Evolutionary conservation across 2,888 invertebrate species (phyloP).

Genomic region (Alloplasta piceator): DNA sequence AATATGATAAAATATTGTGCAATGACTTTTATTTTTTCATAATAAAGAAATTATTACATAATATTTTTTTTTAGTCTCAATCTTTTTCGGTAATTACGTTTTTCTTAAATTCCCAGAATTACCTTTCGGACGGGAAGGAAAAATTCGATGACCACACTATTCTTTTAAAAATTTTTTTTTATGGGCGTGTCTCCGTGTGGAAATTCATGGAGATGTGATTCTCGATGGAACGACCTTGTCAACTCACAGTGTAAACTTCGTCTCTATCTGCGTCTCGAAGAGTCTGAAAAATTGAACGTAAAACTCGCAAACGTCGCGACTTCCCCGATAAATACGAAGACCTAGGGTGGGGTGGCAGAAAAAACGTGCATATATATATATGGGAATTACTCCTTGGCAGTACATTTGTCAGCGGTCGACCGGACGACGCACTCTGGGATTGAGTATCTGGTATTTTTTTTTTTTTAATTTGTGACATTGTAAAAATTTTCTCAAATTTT

Average conservation of each 20-base stretch:
- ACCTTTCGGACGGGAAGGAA: no score
- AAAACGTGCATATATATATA: conserved; percentile 63
- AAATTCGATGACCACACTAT: no score
- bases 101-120: no score
- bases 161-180: no score
- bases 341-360: conserved; percentile 61
- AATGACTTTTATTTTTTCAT: no score
- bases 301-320: conserved; percentile 49
- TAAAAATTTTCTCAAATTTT: no score
- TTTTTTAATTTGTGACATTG: no score
- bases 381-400: conserved; percentile 59
- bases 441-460: no score
- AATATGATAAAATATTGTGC: no score
- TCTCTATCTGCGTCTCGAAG: conserved; percentile 17
- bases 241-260: conserved; percentile 54
- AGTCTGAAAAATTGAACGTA: conserved; percentile 43
- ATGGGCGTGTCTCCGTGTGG: conserved; percentile 67
- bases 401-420: conserved; percentile 56
- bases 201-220: conserved; percentile 60
- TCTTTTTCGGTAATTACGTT: no score
- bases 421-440: conserved; percentile 33
- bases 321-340: conserved; percentile 55
- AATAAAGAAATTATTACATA: no score
- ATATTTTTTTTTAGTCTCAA: no score
- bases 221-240: conserved; percentile 74